These are phyloP conservation scores for Natrix natrix DNA, from an alignment of 2,797 vertebrate genomes.

Conservation along the genomic window DNA sequence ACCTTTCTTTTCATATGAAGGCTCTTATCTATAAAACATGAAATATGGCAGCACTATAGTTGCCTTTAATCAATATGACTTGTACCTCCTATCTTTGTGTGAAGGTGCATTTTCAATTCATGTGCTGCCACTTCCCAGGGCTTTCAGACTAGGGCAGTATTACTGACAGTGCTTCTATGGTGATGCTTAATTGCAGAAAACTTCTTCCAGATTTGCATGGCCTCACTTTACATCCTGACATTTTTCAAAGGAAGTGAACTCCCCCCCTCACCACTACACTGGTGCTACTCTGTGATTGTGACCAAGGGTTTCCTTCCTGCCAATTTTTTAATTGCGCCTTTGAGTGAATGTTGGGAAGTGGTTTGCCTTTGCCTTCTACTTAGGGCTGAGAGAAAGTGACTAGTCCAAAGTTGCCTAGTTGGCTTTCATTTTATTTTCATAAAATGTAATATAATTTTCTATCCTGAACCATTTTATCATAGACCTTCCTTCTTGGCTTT, in stretches of 20 bases:
- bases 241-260: background rate
- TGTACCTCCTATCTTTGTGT: background rate
- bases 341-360: background rate
- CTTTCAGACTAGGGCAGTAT: background rate
- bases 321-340: background rate
- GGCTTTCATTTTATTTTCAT: background rate
- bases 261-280: background rate
- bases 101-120: background rate
- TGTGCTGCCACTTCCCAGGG: background rate
- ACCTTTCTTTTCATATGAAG: background rate
- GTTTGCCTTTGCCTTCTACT: background rate
- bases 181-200: background rate
- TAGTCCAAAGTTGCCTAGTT: background rate
- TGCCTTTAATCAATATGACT: background rate
- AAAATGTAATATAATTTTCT: background rate
- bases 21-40: background rate
- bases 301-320: background rate
- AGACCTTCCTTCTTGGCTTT: background rate
- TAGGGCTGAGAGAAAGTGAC: background rate
- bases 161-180: background rate
- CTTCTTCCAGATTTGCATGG: background rate
- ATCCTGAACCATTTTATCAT: background rate
- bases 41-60: background rate
- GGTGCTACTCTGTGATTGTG: background rate
- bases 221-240: background rate